phyloP scores from a whole-genome alignment of 2,797 vertebrate genomes.

The Ceyx erithaca region DNA sequence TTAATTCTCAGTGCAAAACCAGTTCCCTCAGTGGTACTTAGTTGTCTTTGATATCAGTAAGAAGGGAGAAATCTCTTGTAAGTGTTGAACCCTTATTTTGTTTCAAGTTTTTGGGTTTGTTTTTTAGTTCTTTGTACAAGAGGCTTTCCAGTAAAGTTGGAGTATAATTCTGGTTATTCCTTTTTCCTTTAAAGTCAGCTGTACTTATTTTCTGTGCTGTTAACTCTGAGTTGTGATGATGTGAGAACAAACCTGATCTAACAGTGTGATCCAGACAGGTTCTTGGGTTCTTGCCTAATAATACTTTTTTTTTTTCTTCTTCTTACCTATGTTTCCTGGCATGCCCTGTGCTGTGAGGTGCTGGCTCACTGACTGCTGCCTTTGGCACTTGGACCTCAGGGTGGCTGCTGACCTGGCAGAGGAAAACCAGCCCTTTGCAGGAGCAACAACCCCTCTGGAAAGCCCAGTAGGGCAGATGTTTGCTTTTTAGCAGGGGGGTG shows the following conservation, averaged over 20 bases:
- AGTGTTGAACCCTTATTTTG: not conserved
- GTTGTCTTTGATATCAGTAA: not conserved
- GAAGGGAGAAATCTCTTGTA: not conserved
- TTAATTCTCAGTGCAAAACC: not conserved
- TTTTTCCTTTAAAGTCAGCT: not conserved
- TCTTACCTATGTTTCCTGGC: not conserved
- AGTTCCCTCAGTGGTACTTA: not conserved
- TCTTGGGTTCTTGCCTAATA: not conserved
- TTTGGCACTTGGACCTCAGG: not conserved
- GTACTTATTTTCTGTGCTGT: not conserved
- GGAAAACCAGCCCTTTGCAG: not conserved
- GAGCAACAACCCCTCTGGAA: not conserved
- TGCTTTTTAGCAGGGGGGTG: accelerated
- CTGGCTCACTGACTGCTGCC: not conserved
- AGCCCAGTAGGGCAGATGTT: not conserved
- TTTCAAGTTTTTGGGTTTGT: not conserved
- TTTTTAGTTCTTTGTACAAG: not conserved
- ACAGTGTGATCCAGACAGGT: not conserved
- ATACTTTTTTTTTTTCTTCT: not conserved
- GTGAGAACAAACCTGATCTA: not conserved
- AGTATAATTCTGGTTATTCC: not conserved
- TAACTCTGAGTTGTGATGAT: not conserved
- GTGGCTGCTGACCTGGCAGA: accelerated
- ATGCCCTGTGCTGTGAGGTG: not conserved
- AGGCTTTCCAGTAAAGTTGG: not conserved